phyloP scores from a whole-genome alignment of 1,140 invertebrate species.

The Reticulitermes speratus region DNA sequence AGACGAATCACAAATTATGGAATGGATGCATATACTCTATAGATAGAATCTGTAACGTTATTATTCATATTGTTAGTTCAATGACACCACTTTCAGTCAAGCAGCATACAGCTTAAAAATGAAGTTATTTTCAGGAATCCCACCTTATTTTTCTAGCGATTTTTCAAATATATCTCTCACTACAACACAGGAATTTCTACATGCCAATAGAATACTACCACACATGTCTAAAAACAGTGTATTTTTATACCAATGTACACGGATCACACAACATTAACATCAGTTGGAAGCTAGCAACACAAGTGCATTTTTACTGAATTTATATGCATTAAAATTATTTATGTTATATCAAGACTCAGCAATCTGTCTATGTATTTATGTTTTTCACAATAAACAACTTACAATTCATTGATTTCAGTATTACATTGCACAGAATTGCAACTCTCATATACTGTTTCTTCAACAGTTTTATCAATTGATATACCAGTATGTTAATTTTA shows the following conservation, averaged over 20 bases:
- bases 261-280: neutral
- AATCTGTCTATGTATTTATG: neutral
- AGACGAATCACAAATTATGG: too few species aligned
- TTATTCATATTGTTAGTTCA: too few species aligned
- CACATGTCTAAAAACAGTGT: neutral
- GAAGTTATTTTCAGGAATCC: too few species aligned
- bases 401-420: neutral
- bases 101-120: too few species aligned
- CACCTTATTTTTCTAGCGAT: too few species aligned
- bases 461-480: neutral
- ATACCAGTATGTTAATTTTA: neutral
- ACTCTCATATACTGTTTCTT: neutral
- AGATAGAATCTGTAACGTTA: too few species aligned
- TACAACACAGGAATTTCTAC: too few species aligned
- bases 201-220: neutral
- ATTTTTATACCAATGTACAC: neutral
- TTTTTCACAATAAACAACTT: neutral
- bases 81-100: too few species aligned
- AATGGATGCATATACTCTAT: too few species aligned
- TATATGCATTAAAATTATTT: neutral
- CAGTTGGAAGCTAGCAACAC: neutral
- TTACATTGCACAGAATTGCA: neutral
- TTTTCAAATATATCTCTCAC: too few species aligned
- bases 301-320: neutral
- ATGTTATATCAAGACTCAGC: neutral